Percentiles rank a stretch among this genome's conserved stretches.
Conservation (phyloP, 2,888 invertebrate genomes). For the Melipona bicolor region DNA sequence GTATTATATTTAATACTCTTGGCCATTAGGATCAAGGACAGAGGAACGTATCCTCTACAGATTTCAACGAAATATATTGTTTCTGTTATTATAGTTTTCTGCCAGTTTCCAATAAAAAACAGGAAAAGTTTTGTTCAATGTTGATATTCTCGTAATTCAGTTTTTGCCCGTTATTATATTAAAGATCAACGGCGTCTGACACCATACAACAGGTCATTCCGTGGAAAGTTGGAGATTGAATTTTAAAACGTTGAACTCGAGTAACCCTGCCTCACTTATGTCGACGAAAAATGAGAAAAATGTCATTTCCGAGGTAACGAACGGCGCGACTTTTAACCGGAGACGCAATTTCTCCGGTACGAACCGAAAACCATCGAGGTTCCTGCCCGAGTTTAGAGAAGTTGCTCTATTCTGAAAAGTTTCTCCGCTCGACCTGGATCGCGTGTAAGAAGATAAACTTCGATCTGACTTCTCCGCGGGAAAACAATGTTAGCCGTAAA, state of each 20-base stretch:
- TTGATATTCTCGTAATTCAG: too few relatives aligned
- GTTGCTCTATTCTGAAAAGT: conserved; percentile 9
- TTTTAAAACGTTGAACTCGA: neutral
- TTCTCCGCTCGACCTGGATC: conserved; percentile 9
- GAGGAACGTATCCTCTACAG: too few relatives aligned
- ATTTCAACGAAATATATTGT: too few relatives aligned
- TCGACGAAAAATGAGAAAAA: neutral
- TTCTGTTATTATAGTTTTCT: too few relatives aligned
- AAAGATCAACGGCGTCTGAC: neutral
- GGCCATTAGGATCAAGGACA: too few relatives aligned
- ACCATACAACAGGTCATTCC: neutral
- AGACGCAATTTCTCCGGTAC: neutral
- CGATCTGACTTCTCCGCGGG: neutral
- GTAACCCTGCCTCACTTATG: neutral
- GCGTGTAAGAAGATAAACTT: conserved; percentile 27
- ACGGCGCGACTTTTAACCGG: neutral
- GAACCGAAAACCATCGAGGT: neutral
- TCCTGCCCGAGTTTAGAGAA: neutral
- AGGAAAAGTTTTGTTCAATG: too few relatives aligned
- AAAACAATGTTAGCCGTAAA: neutral
- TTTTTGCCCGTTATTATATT: neutral
- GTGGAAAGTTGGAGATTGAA: neutral
- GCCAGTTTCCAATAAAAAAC: too few relatives aligned
- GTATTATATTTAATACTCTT: too few relatives aligned
- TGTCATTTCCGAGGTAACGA: neutral